Conservation (phyloP, 2,888 invertebrate species). For the Hofmannophila pseudospretella region DNA sequence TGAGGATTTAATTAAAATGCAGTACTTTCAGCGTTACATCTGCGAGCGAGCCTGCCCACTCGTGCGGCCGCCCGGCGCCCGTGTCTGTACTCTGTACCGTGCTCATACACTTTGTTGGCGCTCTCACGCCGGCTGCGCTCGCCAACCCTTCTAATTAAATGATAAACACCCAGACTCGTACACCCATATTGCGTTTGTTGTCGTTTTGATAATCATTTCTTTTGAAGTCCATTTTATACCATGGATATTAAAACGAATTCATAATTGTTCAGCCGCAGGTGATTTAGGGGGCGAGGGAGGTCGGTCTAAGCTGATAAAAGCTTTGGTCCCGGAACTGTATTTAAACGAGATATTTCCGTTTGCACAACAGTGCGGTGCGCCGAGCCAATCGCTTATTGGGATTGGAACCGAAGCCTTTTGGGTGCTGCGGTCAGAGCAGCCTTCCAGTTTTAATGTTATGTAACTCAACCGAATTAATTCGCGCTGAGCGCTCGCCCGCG, state of each 20-base stretch:
- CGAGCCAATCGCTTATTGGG: constrained; percentile 51
- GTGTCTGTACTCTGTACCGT: too few relatives aligned
- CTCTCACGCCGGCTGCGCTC: constrained; percentile 7
- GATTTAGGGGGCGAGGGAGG: constrained; percentile 24
- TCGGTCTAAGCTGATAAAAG: constrained; percentile 56
- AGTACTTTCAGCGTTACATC: constrained; percentile 29
- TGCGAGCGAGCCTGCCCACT: constrained; percentile 20
- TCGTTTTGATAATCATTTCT: constrained; percentile 27
- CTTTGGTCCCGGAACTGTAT: constrained; percentile 34
- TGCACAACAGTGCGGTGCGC: constrained; percentile 26
- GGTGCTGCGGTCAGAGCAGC: constrained; percentile 24
- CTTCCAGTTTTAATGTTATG: constrained; percentile 56
- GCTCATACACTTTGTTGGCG: constrained; percentile 2
- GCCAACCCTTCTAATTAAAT: constrained; percentile 40
- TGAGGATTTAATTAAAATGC: constrained; percentile 61
- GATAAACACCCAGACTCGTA: constrained; percentile 32
- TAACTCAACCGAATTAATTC: constrained; percentile 50
- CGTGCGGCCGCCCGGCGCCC: not conserved
- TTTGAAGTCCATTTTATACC: constrained; percentile 26
- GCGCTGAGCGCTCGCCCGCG: constrained; percentile 20
- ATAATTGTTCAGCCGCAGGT: constrained; percentile 21
- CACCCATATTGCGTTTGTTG: constrained; percentile 24
- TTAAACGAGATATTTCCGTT: constrained; percentile 50
- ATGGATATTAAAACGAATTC: constrained; percentile 18
- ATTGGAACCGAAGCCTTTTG: constrained; percentile 47